A percentile compares a stretch with the other conserved stretches of the same genome.
These are phyloP conservation scores for Hartigia nigra DNA, from an alignment of 2,888 invertebrate genomes.

Conservation along the genomic window DNA sequence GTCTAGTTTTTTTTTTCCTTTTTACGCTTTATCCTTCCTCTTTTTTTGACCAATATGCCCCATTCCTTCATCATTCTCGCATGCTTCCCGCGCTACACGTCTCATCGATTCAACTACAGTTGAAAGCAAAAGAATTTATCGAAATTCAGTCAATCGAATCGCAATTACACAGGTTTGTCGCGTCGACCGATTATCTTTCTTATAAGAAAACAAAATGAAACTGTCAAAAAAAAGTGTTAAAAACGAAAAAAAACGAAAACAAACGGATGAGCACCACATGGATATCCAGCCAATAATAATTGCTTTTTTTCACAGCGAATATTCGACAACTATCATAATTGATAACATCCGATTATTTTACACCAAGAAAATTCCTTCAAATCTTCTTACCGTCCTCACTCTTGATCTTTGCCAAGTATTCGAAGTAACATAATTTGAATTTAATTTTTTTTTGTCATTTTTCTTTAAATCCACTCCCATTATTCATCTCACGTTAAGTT, in stretches of 20 bases:
- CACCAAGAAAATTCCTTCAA: constrained; percentile 49
- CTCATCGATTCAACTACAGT: background rate
- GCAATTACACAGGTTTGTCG: background rate
- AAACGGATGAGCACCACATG: background rate
- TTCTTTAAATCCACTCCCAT: background rate
- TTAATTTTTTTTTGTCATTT: background rate
- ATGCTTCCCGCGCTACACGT: background rate
- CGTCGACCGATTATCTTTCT: background rate
- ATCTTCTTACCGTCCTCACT: constrained; percentile 19
- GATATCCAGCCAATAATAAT: background rate
- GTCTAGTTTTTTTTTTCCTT: constrained; percentile 31
- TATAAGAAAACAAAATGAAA: background rate
- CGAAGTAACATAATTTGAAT: background rate
- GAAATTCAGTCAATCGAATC: background rate
- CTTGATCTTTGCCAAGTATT: background rate
- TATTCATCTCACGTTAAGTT: constrained; percentile 4
- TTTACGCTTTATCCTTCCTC: constrained; percentile 30
- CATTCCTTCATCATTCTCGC: background rate
- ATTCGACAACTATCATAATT: background rate
- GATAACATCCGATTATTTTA: constrained; percentile 50
- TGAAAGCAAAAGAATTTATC: background rate
- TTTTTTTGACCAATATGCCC: constrained; percentile 1
- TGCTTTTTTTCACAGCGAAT: background rate
- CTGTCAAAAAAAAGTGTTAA: background rate
- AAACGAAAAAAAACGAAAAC: background rate